Conservation (phyloP, 2,113 vertebrate species). For the Pantherophis guttatus region DNA sequence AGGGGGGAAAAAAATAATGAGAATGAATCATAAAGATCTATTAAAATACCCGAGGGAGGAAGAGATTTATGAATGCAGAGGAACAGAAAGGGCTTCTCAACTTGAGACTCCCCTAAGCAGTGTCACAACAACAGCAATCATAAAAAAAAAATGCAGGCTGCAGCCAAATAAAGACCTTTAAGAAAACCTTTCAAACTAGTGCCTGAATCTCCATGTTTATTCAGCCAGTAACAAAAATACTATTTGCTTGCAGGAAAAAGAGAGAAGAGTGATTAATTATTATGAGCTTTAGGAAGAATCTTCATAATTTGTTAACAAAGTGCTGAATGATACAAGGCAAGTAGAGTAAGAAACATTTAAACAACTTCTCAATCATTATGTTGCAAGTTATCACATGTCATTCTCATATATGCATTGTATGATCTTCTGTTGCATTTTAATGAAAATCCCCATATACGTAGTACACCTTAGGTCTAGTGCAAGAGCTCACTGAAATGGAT, state of each 20-base stretch:
- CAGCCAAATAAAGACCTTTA: background rate
- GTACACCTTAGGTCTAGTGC: background rate
- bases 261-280: background rate
- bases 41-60: background rate
- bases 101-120: background rate
- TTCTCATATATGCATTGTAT: background rate
- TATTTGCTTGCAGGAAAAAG: background rate
- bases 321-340: background rate
- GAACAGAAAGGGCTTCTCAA: background rate
- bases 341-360: background rate
- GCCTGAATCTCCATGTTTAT: background rate
- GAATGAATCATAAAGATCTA: slow-evolving; percentile 24
- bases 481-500: background rate
- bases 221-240: background rate
- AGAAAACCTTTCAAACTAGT: background rate
- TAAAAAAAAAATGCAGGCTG: background rate
- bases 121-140: background rate
- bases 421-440: background rate
- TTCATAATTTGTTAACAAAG: background rate
- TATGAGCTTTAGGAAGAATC: background rate
- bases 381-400: background rate
- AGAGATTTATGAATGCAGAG: background rate
- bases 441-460: background rate
- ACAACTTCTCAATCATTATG: background rate
- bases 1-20: slow-evolving; percentile 42